A percentile compares a stretch with the other conserved stretches of the same genome.
These are phyloP conservation scores for Aspiorhynchus laticeps DNA, from an alignment of 2,113 vertebrate genomes.

Conservation along the genomic window DNA sequence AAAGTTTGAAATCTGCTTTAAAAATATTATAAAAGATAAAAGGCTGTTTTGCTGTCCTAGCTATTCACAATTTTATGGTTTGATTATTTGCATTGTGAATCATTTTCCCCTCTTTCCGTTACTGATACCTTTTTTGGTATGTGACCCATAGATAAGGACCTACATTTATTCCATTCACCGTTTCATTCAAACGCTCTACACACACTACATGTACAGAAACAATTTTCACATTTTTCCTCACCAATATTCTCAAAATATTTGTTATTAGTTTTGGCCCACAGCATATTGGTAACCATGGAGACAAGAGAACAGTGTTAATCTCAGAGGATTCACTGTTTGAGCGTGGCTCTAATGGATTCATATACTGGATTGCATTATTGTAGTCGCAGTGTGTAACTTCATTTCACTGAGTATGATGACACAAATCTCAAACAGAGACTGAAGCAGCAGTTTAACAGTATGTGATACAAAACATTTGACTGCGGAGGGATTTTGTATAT, in stretches of 20 bases:
- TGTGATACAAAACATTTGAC: neutral
- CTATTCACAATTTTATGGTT: neutral
- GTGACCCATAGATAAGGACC: neutral
- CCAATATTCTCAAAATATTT: constrained; percentile 33
- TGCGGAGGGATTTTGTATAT: neutral
- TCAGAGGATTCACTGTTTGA: constrained; percentile 13
- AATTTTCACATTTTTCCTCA: neutral
- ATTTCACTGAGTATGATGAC: neutral
- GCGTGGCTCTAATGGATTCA: constrained; percentile 19
- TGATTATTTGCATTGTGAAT: neutral
- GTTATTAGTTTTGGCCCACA: constrained; percentile 37
- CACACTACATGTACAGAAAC: neutral
- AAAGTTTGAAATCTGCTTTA: neutral
- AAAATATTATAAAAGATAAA: neutral
- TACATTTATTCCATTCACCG: neutral
- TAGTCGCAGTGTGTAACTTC: neutral
- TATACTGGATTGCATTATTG: neutral
- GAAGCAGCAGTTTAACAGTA: neutral
- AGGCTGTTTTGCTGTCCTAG: neutral
- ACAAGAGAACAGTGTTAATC: constrained; percentile 40
- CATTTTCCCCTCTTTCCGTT: neutral
- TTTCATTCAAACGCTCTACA: neutral
- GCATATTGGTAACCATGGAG: constrained; percentile 51
- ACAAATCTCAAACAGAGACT: neutral
- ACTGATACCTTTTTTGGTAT: neutral